These are phyloP conservation scores for Tricholaema leucomelas DNA, from an alignment of 2,113 vertebrate species.

Conservation along the genomic window DNA sequence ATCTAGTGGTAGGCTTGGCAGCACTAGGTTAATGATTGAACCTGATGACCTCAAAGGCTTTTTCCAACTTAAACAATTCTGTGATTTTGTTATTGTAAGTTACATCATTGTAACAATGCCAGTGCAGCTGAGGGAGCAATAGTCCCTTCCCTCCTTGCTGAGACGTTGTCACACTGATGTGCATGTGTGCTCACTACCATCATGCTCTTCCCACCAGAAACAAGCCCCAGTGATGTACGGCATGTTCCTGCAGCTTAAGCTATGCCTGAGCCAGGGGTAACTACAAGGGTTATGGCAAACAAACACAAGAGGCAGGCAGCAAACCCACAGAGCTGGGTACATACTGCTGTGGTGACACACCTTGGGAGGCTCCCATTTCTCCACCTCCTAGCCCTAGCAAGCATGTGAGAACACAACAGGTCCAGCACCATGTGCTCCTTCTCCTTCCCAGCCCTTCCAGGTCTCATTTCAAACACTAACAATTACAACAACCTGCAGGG, in stretches of 20 bases:
- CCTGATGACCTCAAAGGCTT: not conserved
- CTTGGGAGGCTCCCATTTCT: not conserved
- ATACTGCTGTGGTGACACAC: not conserved
- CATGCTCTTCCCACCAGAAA: fast-evolving
- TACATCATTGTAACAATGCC: not conserved
- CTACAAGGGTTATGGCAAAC: not conserved
- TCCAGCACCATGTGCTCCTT: not conserved
- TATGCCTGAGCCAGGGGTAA: not conserved
- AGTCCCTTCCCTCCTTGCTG: not conserved
- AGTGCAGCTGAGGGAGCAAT: not conserved
- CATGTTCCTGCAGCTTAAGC: not conserved
- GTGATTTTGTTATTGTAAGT: not conserved
- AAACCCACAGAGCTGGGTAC: not conserved
- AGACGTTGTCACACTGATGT: fast-evolving
- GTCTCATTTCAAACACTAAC: not conserved
- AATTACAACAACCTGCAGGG: not conserved
- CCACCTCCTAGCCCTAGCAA: not conserved
- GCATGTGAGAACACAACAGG: slow-evolving; percentile 16
- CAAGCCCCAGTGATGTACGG: not conserved
- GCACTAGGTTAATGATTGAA: not conserved
- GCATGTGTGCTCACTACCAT: fast-evolving
- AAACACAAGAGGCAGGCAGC: not conserved
- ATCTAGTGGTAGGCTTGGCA: not conserved
- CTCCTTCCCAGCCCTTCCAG: not conserved
- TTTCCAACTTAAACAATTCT: not conserved